Evolutionary conservation across 2,888 invertebrate genomes (phyloP), one percentile per base, ranked within the genome.

Genomic region (Bibio marci): DNA sequence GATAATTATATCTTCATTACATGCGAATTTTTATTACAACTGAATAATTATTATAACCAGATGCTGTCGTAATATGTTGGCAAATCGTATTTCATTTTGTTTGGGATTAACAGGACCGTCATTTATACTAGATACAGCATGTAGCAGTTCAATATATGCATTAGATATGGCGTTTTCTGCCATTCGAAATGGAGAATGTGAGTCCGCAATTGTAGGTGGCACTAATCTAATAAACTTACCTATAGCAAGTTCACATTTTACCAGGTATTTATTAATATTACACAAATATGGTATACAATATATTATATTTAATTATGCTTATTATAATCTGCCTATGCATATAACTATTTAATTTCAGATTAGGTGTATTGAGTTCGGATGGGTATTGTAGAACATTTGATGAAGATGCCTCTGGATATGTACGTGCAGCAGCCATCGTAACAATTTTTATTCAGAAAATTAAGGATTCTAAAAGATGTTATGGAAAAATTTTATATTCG

Each of bases 311-410:
- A 22, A 6, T 4, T 6, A 22, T 4, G n/a, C n/a, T n/a, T n/a
- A n/a, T n/a, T n/a, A n/a, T n/a, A n/a, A n/a, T n/a, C n/a, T n/a
- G n/a, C n/a, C n/a, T 22, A 22, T 22, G 22, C 8, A 22, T 22
- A 22, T 22, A 22, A 8, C 8, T 6, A 6, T 6, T 22, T 22
- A 6, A 22, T 22, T 4, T 4, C 8, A 74, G 76, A 49, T 64
- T 78, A 56, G 81, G 81, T 41, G 81, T 83, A 51, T 59, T 95
- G 4, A 81, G 91, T 3, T 63, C 71, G 0, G 83, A 91, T 45
- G 94, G 95, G 1, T 70, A 71, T 36, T 94, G 92, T 60, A 86
- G 87, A 53, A 79, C 85, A 31, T 95, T 97, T 55, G 95, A 97
- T 60, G 76, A 76, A 45, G 68, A 40, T 10, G 54, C 48, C 4